Base-by-base conservation (phyloP, 1,140 invertebrate genomes). In the Heliconius melpomene region DNA sequence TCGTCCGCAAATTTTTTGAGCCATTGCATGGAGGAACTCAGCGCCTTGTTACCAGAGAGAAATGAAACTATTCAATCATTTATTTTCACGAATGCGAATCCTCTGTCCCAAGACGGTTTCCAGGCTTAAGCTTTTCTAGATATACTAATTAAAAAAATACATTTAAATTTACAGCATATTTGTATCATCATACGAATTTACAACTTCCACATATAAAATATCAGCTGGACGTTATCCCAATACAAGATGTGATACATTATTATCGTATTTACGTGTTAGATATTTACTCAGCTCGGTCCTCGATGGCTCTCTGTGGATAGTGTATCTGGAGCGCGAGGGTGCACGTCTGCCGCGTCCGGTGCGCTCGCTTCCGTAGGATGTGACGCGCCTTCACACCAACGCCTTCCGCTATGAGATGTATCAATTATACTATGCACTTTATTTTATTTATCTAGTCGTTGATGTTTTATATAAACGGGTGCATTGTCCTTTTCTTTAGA, bases 351-450 rank as follows among this genome's bases (percentile, higher is more conserved):
- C 72, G 79, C 83, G 84, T 85, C 84, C 82, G 84, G 81, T 80
- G 79, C 79, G 82, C 84, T 76, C 82, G 80, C 83, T 84, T 86
- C 86, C 84, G 81, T 79, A 75, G 88, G 83, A 86, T 80, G 84
- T 84, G 85, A 78, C 84, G 85, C 83, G 83, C 88, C 86, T 86
- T 87, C 82, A 77, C 75, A 80, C 87, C 83, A 79, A 74, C 84
- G 72, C 77, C 83, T 82, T 84, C 87, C 80, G 83, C 81, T 77
- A 57, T 80, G 36, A 78, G 66, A 78, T 78, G 32, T 78, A 76
- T 76, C 75, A 76, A 76, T 76, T 76, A 60, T 71, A 18, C 26
- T 72, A 16, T 57, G 50, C 46, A 79, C 70, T 79, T 75, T 74
- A 71, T 75, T 79, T 75, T 71, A 23, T 26, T 23, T 60, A n/a